Evolutionary conservation across 2,113 vertebrate species (phyloP).

Genomic region (Pachycephala philippinensis): DNA sequence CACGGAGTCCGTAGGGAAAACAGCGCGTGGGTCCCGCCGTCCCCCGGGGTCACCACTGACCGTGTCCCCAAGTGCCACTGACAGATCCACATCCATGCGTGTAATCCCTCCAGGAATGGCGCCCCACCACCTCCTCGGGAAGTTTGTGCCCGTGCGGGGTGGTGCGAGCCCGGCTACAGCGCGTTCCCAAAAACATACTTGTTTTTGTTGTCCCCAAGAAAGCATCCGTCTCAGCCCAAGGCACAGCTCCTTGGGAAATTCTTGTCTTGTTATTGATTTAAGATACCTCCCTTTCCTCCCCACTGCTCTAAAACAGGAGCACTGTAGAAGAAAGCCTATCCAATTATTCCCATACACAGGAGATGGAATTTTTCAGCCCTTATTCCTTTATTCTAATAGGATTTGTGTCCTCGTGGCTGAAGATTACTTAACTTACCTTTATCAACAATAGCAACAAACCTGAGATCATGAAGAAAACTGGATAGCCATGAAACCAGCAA

Average conservation of each 20-base stretch:
- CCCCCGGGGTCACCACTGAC: accelerated
- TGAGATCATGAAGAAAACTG: neutral
- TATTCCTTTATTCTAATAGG: neutral
- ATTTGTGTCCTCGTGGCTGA: neutral
- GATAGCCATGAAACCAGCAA: neutral
- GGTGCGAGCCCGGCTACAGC: neutral
- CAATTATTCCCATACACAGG: neutral
- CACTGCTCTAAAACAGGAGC: neutral
- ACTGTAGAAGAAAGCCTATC: neutral
- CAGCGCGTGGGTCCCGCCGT: accelerated
- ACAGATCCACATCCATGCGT: too few relatives aligned
- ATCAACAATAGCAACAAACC: too few relatives aligned
- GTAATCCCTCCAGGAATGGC: neutral
- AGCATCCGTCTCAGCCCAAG: neutral
- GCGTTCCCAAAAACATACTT: accelerated
- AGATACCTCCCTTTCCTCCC: accelerated
- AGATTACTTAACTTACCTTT: neutral
- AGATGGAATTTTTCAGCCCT: neutral
- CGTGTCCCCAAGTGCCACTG: neutral
- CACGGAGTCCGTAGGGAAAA: accelerated
- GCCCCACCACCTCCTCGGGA: neutral
- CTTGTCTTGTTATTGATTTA: too few relatives aligned
- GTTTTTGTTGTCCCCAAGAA: neutral
- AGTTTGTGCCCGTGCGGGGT: neutral
- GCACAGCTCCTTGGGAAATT: neutral